Conservation (phyloP, 2,113 vertebrate genomes). For the Laticauda laticaudata region DNA sequence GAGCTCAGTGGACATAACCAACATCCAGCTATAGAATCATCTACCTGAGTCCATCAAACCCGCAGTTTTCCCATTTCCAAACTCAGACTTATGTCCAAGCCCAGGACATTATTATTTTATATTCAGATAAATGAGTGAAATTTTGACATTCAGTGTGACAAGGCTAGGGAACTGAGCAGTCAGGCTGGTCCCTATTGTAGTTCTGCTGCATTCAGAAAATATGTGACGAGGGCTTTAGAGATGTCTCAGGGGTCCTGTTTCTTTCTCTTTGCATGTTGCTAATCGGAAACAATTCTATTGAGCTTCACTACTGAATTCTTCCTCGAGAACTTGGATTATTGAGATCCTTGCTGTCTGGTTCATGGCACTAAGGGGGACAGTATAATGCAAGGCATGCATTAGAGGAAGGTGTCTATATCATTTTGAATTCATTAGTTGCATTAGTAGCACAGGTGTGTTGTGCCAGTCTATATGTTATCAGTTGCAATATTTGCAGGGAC, state of each 20-base stretch:
- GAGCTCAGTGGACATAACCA: not conserved
- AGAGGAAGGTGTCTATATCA: not conserved
- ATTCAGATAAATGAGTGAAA: not conserved
- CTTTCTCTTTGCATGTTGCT: not conserved
- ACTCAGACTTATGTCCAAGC: not conserved
- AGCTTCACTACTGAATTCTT: not conserved
- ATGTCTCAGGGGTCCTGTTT: not conserved
- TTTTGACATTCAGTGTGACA: not conserved
- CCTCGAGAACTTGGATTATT: not conserved
- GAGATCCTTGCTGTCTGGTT: not conserved
- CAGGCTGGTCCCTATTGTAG: not conserved
- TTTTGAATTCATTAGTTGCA: not conserved
- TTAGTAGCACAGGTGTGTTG: not conserved
- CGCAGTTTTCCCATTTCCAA: not conserved
- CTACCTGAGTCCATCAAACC: not conserved
- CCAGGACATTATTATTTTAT: not conserved
- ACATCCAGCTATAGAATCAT: not conserved
- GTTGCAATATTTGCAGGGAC: not conserved
- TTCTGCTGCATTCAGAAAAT: not conserved
- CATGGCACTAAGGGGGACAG: not conserved
- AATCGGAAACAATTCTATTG: not conserved
- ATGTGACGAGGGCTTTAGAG: not conserved
- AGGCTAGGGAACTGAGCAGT: not conserved
- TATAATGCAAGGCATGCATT: not conserved
- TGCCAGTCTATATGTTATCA: not conserved